A percentile compares a stretch with the other conserved stretches of the same genome.
phyloP scores from a whole-genome alignment of 2,113 vertebrate species.

The Nestor notabilis region DNA sequence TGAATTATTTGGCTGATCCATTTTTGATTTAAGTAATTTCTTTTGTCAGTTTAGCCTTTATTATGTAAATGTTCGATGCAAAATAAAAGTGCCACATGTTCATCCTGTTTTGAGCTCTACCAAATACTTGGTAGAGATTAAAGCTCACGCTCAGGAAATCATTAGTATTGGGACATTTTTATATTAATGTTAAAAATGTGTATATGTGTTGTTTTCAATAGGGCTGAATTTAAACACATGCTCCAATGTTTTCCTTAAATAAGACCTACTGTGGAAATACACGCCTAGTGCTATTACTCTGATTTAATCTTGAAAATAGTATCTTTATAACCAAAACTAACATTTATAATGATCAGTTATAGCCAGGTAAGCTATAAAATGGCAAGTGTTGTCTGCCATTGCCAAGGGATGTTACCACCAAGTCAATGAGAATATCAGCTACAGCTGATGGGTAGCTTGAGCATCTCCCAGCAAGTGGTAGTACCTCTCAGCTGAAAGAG shows the following conservation, averaged over 20 bases:
- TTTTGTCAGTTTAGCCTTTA: slow-evolving; percentile 29
- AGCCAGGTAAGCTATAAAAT: neutral
- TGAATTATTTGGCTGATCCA: neutral
- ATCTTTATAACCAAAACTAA: neutral
- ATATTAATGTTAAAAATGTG: slow-evolving; percentile 11
- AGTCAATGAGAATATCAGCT: neutral
- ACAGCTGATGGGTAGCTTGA: neutral
- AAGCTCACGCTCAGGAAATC: slow-evolving; percentile 11
- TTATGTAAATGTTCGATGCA: slow-evolving; percentile 17
- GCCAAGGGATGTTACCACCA: neutral
- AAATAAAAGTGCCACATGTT: slow-evolving; percentile 32
- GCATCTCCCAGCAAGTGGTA: neutral
- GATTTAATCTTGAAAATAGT: neutral
- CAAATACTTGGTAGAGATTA: slow-evolving; percentile 21
- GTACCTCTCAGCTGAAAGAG: neutral
- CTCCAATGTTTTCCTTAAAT: neutral
- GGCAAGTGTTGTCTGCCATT: neutral
- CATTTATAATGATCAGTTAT: neutral
- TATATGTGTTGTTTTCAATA: neutral
- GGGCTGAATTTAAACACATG: neutral
- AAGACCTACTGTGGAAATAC: neutral
- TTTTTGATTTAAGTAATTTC: neutral
- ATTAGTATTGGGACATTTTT: neutral
- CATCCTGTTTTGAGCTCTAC: slow-evolving; percentile 7
- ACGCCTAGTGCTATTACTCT: neutral